phyloP scores from a whole-genome alignment of 2,113 vertebrate genomes.

The Columbina picui region DNA sequence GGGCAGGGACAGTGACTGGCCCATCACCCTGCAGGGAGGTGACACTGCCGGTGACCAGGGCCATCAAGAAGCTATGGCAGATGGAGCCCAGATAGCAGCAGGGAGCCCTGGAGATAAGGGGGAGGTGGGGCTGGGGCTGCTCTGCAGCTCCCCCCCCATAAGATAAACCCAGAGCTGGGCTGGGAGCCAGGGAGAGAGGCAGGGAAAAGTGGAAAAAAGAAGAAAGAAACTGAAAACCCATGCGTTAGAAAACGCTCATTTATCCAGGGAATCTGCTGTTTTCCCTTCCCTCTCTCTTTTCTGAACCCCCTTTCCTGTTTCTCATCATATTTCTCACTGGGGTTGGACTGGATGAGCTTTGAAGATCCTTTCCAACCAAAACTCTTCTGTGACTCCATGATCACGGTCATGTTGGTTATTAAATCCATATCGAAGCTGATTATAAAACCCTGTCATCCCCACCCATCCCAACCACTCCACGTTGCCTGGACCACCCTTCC shows the following conservation, averaged over 20 bases:
- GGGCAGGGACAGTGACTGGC: background rate
- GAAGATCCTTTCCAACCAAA: too few relatives aligned
- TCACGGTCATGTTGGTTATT: rapidly evolving
- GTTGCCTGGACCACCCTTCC: background rate
- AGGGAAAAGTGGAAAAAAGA: rapidly evolving
- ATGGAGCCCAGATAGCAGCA: background rate
- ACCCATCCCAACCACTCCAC: background rate
- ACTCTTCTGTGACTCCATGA: too few relatives aligned
- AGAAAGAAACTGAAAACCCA: background rate
- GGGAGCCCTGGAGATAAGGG: background rate
- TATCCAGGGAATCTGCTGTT: background rate
- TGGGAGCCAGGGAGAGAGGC: background rate
- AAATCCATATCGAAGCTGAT: rapidly evolving
- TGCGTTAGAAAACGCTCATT: background rate
- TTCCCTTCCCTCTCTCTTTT: background rate
- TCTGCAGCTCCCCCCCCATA: rapidly evolving
- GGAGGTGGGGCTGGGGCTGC: background rate
- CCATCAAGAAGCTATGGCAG: background rate
- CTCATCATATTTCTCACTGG: background rate
- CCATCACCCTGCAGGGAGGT: background rate
- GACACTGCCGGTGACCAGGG: background rate
- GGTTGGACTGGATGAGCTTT: too few relatives aligned
- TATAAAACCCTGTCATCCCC: background rate
- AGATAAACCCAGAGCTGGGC: background rate
- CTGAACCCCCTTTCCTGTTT: background rate